Evolutionary conservation across 2,113 vertebrate species (phyloP).

Genomic region (Dinomys branickii): DNA sequence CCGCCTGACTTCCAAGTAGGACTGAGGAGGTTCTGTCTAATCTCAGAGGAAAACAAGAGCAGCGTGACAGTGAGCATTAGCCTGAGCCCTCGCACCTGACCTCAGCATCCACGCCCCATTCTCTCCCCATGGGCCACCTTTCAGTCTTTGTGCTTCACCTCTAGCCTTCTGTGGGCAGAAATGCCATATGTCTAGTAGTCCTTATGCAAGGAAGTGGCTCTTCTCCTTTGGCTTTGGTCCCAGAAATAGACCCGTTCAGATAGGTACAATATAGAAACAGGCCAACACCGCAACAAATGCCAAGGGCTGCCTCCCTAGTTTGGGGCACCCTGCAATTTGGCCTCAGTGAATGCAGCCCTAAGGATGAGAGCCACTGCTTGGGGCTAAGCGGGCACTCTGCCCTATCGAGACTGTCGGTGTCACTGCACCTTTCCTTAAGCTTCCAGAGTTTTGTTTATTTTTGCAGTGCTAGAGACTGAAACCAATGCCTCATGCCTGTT

Average conservation of each 20-base stretch:
- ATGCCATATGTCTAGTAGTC: background rate
- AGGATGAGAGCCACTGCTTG: background rate
- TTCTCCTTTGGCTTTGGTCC: background rate
- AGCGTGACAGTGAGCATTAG: background rate
- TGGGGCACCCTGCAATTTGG: slow-evolving; percentile 25
- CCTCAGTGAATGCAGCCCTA: background rate
- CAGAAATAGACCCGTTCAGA: background rate
- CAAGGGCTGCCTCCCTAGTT: background rate
- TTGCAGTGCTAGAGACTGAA: background rate
- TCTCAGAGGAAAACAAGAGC: background rate
- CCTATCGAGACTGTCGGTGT: background rate
- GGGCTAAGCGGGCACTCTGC: background rate
- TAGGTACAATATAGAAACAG: background rate
- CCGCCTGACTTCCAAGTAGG: background rate
- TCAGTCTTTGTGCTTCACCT: background rate
- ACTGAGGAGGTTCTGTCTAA: background rate
- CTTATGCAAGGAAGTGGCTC: background rate
- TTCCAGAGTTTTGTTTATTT: background rate
- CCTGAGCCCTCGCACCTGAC: background rate
- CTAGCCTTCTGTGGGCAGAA: background rate
- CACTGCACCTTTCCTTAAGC: background rate
- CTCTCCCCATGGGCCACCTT: background rate
- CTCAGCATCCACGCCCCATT: background rate
- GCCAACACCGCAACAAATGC: background rate
- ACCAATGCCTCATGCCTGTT: background rate